Conservation (phyloP, 2,797 vertebrate species). For the Myioborus miniatus region DNA sequence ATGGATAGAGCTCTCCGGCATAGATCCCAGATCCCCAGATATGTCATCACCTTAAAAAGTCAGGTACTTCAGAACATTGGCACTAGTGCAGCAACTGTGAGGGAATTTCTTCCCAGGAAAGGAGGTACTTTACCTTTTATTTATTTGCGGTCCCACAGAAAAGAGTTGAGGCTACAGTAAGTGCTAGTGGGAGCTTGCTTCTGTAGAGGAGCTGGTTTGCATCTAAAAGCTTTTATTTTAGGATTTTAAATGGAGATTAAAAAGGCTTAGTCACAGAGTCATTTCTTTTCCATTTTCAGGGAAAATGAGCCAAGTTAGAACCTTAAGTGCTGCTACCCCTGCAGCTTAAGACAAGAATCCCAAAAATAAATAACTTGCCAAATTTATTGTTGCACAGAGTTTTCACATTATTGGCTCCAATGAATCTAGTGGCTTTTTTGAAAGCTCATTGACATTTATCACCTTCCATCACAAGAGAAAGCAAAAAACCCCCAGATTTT, state of each 20-base stretch:
- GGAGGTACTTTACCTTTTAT: not conserved
- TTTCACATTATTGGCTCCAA: not conserved
- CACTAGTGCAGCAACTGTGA: not conserved
- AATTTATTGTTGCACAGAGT: not conserved
- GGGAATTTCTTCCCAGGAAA: not conserved
- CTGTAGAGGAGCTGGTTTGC: not conserved
- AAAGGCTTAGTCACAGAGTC: not conserved
- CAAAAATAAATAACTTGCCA: not conserved
- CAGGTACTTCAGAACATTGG: not conserved
- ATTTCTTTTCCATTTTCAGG: conserved; percentile 14
- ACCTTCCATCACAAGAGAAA: not conserved
- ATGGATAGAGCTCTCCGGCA: not conserved
- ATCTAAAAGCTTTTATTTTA: not conserved
- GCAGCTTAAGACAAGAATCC: not conserved
- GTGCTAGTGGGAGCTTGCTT: not conserved
- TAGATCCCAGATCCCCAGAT: not conserved
- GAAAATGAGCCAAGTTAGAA: not conserved
- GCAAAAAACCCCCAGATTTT: not conserved
- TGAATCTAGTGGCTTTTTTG: not conserved
- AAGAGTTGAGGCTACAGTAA: not conserved
- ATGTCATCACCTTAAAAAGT: not conserved
- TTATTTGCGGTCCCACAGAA: not conserved
- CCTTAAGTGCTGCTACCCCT: not conserved
- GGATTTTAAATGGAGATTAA: not conserved
- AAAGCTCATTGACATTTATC: not conserved